Evolutionary conservation across 2,888 invertebrate species (phyloP).

Genomic region (Leptinotarsa tumamoca): DNA sequence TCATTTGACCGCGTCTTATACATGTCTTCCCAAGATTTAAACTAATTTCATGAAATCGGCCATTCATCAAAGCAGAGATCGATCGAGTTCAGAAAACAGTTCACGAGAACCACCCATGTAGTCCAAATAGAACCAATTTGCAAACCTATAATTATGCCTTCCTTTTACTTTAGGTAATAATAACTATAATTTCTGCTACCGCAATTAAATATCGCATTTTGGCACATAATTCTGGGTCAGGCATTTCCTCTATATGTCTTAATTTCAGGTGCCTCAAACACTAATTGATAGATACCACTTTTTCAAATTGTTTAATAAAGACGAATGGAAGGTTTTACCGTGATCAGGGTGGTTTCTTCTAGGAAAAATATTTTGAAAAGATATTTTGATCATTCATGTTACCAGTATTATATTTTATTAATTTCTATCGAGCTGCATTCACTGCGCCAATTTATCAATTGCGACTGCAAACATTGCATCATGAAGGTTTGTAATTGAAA

Average conservation of each 20-base stretch:
- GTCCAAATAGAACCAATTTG: constrained; percentile 37
- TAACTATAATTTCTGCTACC: constrained; percentile 39
- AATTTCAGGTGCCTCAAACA: constrained; percentile 21
- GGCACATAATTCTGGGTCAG: constrained; percentile 41
- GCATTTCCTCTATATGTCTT: constrained; percentile 32
- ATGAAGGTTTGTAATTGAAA: no score
- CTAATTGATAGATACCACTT: constrained; percentile 32
- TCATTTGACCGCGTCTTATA: no score
- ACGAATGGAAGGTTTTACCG: constrained; percentile 26
- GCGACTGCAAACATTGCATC: no score
- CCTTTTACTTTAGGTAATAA: constrained; percentile 38
- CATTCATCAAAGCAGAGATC: neutral
- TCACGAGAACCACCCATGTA: constrained; percentile 40
- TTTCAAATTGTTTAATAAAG: constrained; percentile 37
- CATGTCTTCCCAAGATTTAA: no score
- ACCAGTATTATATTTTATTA: no score
- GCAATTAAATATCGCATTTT: constrained; percentile 44
- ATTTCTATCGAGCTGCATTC: no score
- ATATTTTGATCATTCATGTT: neutral
- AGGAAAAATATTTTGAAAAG: neutral
- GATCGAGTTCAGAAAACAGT: neutral
- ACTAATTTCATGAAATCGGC: neutral
- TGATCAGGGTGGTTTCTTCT: constrained; percentile 1
- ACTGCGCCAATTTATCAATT: no score
- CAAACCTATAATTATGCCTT: constrained; percentile 38